Conservation (phyloP, 1,140 invertebrate genomes). For the Zeugodacus cucurbitae region DNA sequence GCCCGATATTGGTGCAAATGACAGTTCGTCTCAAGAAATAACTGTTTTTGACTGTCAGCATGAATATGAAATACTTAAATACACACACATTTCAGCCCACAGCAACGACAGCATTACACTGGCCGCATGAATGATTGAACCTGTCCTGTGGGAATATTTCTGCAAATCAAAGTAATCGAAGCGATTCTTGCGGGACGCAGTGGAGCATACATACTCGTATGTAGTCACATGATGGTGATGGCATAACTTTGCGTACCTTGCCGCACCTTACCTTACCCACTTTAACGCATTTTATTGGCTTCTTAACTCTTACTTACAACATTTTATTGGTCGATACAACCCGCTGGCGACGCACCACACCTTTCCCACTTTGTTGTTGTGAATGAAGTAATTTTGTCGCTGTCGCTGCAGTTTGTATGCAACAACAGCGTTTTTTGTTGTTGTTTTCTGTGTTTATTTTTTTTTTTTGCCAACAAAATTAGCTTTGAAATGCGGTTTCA, state of each 20-base stretch:
- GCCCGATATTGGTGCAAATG: too few species aligned
- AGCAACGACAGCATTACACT: not conserved
- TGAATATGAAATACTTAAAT: not conserved
- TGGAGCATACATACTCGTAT: not conserved
- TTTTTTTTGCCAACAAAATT: not conserved
- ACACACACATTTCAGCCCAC: not conserved
- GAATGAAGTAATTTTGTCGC: not conserved
- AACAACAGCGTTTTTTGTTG: too few species aligned
- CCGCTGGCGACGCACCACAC: too few species aligned
- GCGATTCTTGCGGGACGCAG: not conserved
- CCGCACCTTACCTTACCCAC: not conserved
- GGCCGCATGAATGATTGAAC: not conserved
- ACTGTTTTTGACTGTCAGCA: not conserved
- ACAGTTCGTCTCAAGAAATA: not conserved
- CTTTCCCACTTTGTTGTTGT: not conserved
- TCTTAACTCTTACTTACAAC: not conserved
- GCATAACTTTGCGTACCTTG: not conserved
- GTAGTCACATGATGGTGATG: not conserved
- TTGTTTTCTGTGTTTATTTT: too few species aligned
- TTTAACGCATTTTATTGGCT: not conserved
- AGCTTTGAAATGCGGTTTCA: constrained; percentile 30
- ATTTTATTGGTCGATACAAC: not conserved
- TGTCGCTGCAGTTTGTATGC: not conserved
- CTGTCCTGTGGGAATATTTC: constrained; percentile 19
- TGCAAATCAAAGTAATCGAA: constrained; percentile 11